Percentiles rank a stretch among this genome's conserved stretches.
phyloP scores from a whole-genome alignment of 1,140 invertebrate genomes.

The Dreissena rostriformis region DNA sequence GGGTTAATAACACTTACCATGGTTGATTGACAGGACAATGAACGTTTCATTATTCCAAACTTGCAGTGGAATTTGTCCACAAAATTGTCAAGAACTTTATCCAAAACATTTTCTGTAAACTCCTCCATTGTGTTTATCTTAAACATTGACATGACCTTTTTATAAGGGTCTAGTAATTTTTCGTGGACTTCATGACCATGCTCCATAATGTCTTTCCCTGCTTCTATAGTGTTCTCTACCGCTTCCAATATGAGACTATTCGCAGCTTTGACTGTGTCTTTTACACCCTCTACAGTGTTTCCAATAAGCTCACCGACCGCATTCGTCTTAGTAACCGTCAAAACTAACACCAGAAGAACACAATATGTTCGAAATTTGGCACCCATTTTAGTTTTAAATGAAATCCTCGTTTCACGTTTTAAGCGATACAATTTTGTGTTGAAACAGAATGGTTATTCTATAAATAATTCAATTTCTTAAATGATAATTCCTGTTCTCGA shows the following conservation, averaged over 20 bases:
- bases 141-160: slow-evolving; percentile 46
- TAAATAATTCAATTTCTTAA: too few relatives aligned
- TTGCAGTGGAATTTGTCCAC: slow-evolving; percentile 28
- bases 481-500: too few relatives aligned
- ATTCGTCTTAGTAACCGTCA: too few relatives aligned
- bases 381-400: too few relatives aligned
- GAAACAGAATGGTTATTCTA: too few relatives aligned
- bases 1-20: slow-evolving; percentile 30
- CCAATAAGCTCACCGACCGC: too few relatives aligned
- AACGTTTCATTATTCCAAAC: neutral
- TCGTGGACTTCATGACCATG: slow-evolving; percentile 12
- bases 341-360: too few relatives aligned
- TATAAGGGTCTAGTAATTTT: slow-evolving; percentile 35
- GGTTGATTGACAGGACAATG: slow-evolving; percentile 1
- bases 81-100: slow-evolving; percentile 26
- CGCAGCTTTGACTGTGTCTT: slow-evolving; percentile 12
- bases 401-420: too few relatives aligned
- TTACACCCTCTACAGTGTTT: neutral
- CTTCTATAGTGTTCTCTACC: neutral
- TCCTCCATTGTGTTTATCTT: slow-evolving; percentile 10
- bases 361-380: too few relatives aligned
- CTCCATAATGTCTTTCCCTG: neutral
- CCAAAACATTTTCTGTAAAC: slow-evolving; percentile 38
- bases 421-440: too few relatives aligned
- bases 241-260: slow-evolving; percentile 32